A percentile compares a stretch with the other conserved stretches of the same genome.
These are phyloP conservation scores for Cantharis rufa DNA, from an alignment of 2,888 invertebrate species.

Conservation along the genomic window DNA sequence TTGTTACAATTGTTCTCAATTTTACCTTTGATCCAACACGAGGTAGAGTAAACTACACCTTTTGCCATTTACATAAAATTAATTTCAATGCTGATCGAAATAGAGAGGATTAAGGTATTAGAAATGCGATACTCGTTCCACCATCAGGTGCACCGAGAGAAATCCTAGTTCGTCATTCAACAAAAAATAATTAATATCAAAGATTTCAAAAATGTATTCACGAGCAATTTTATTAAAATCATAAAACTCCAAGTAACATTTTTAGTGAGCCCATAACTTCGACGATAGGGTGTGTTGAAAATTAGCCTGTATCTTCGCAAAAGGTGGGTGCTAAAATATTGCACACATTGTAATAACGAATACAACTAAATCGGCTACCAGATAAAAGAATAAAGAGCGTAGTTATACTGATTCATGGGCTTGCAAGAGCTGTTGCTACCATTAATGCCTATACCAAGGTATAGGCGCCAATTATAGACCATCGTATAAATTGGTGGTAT, in stretches of 20 bases:
- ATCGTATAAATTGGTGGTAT: slow-evolving; percentile 45
- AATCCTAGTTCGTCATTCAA: neutral
- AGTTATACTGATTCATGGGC: slow-evolving; percentile 50
- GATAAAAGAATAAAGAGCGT: slow-evolving; percentile 49
- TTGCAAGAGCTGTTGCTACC: slow-evolving; percentile 45
- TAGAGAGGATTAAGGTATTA: neutral
- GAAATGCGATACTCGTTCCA: neutral
- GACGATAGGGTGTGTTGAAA: slow-evolving; percentile 28
- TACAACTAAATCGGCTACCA: slow-evolving; percentile 49
- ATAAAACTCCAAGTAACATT: neutral
- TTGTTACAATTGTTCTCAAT: slow-evolving; percentile 28
- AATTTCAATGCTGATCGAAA: neutral
- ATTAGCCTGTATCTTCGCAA: slow-evolving; percentile 30
- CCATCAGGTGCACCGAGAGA: neutral
- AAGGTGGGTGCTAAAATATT: slow-evolving; percentile 49
- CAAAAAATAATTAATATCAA: neutral
- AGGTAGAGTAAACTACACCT: neutral
- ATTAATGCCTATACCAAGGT: slow-evolving; percentile 51
- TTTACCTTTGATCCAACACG: neutral
- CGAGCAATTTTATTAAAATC: neutral
- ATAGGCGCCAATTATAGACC: slow-evolving; percentile 51
- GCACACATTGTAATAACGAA: slow-evolving; percentile 45
- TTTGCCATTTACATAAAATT: neutral
- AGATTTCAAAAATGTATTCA: neutral
- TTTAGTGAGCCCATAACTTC: slow-evolving; percentile 24